Conservation (phyloP, 1,140 invertebrate genomes). For the Pseudomyrmex gracilis region DNA sequence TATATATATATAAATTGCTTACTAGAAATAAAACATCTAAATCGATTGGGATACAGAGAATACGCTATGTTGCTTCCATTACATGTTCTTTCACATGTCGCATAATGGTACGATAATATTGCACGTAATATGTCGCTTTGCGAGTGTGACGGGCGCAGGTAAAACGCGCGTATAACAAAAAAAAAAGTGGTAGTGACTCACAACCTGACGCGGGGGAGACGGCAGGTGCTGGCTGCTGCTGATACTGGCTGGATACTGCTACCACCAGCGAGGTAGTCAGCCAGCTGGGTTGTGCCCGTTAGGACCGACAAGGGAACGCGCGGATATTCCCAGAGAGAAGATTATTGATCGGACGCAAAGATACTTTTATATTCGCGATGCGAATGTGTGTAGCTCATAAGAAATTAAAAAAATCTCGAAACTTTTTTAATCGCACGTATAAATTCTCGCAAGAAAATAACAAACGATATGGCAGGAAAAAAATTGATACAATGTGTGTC, state of each 20-base stretch:
- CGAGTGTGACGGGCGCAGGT: conserved; percentile 13
- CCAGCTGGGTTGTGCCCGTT: conserved; percentile 65
- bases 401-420: background rate
- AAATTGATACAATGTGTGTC: too few relatives aligned
- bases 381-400: conserved; percentile 51
- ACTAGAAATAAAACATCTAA: background rate
- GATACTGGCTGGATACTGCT: conserved; percentile 70
- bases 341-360: conserved; percentile 83
- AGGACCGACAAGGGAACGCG: conserved; percentile 75
- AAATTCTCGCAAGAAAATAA: too few relatives aligned
- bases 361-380: conserved; percentile 75
- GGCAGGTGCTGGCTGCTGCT: conserved; percentile 76
- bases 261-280: conserved; percentile 61
- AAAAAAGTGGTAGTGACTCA: conserved; percentile 76
- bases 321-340: conserved; percentile 83
- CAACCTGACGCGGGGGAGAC: conserved; percentile 73
- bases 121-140: conserved; percentile 48
- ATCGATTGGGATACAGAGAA: conserved; percentile 37
- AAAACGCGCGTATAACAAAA: conserved; percentile 42
- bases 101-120: conserved; percentile 39
- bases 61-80: background rate
- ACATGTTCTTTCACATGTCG: conserved; percentile 36
- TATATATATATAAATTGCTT: too few relatives aligned
- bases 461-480: too few relatives aligned
- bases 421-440: background rate